Conservation (phyloP, 2,797 vertebrate genomes). For the Tenualosa thibaudeaui region DNA sequence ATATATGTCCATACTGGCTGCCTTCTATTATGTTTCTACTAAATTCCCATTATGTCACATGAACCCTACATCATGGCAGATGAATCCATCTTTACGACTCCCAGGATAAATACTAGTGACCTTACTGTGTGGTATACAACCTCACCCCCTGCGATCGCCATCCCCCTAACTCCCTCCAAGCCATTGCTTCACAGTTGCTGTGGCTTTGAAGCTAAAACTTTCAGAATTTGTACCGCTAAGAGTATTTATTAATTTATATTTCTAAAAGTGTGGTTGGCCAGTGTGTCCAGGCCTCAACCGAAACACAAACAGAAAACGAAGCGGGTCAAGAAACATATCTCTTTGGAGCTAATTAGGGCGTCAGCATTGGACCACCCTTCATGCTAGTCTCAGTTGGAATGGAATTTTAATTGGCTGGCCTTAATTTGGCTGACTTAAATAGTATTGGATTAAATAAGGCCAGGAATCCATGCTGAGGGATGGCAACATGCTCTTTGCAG, state of each 20-base stretch:
- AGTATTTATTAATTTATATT: not conserved
- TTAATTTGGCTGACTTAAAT: slow-evolving; percentile 70
- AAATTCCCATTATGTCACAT: not conserved
- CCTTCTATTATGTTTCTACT: not conserved
- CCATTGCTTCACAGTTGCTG: not conserved
- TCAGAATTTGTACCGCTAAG: not conserved
- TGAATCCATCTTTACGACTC: not conserved
- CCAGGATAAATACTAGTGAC: not conserved
- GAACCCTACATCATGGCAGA: not conserved
- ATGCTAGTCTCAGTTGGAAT: slow-evolving; percentile 73
- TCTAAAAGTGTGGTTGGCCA: slow-evolving; percentile 18
- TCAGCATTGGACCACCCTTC: slow-evolving; percentile 67
- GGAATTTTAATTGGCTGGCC: slow-evolving; percentile 75
- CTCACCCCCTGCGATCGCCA: not conserved
- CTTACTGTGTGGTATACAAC: not conserved
- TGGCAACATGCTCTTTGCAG: not conserved
- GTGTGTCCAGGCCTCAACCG: slow-evolving; percentile 30
- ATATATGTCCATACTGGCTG: not conserved
- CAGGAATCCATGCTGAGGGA: not conserved
- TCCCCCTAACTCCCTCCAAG: not conserved
- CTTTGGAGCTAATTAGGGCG: slow-evolving; percentile 74
- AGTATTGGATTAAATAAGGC: slow-evolving; percentile 40
- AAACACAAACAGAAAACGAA: slow-evolving; percentile 44
- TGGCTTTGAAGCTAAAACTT: not conserved
- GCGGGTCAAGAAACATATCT: slow-evolving; percentile 63